Evolutionary conservation across 2,113 vertebrate species (phyloP).

Genomic region (Osmerus mordax): DNA sequence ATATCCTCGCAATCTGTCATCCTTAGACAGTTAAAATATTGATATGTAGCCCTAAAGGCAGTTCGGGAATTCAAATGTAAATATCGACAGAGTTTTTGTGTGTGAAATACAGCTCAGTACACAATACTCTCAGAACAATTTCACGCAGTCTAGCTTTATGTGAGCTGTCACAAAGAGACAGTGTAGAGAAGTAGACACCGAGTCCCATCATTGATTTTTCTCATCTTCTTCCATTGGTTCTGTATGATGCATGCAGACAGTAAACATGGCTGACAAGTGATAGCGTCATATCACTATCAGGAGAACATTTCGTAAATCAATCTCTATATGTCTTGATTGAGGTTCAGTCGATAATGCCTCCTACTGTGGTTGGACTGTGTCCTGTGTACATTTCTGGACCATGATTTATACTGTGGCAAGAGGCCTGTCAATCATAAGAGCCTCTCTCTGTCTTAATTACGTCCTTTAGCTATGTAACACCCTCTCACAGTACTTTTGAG

Average conservation of each 20-base stretch:
- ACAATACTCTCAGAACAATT: neutral
- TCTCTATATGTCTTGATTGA: slow-evolving; percentile 34
- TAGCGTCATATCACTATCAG: slow-evolving; percentile 18
- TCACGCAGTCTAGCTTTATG: neutral
- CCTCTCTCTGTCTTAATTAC: neutral
- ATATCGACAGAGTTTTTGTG: neutral
- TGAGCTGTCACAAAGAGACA: neutral
- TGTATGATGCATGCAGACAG: slow-evolving; percentile 36
- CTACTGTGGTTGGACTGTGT: slow-evolving; percentile 3
- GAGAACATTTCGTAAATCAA: slow-evolving; percentile 30
- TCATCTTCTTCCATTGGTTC: slow-evolving; percentile 5
- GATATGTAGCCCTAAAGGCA: slow-evolving; percentile 16
- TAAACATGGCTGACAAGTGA: slow-evolving; percentile 24
- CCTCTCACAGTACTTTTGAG: neutral
- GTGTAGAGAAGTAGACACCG: neutral
- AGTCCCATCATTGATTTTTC: slow-evolving; percentile 39
- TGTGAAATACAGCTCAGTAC: neutral
- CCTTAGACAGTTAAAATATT: slow-evolving; percentile 37
- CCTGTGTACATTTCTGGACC: neutral
- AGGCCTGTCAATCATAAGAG: neutral
- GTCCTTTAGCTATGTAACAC: neutral
- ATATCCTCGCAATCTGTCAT: slow-evolving; percentile 9
- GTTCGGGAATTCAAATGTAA: neutral
- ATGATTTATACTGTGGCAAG: slow-evolving; percentile 16
- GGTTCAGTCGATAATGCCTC: slow-evolving; percentile 11